phyloP scores from a whole-genome alignment of 2,888 invertebrate genomes.

The Teleogryllus oceanicus region DNA sequence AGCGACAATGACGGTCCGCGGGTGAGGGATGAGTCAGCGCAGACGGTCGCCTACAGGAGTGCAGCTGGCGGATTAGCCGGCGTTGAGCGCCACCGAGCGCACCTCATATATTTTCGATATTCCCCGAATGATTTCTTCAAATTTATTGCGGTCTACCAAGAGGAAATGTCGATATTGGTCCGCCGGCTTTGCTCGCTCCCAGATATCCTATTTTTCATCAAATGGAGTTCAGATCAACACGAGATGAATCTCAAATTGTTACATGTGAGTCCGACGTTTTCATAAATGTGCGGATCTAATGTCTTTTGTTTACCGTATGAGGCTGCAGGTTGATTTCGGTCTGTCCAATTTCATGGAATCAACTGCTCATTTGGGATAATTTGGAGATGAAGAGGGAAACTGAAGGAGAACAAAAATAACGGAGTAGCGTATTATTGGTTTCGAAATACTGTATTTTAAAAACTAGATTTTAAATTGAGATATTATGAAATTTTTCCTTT shows the following conservation, averaged over 20 bases:
- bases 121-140: slow-evolving; percentile 3
- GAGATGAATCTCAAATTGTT: neutral
- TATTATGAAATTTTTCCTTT: too few species aligned
- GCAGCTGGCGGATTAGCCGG: neutral
- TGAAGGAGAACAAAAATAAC: too few species aligned
- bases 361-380: too few species aligned
- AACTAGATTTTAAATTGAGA: too few species aligned
- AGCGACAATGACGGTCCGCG: too few species aligned
- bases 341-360: too few species aligned
- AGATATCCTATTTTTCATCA: neutral
- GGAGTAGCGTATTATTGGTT: too few species aligned
- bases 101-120: slow-evolving; percentile 18
- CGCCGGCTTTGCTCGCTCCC: neutral
- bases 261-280: neutral
- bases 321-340: too few species aligned
- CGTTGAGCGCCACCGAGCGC: neutral
- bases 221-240: neutral
- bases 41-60: neutral
- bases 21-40: too few species aligned
- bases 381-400: too few species aligned
- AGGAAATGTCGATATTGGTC: neutral
- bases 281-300: neutral
- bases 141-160: neutral
- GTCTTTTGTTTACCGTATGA: neutral
- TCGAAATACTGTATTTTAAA: too few species aligned